A percentile compares a stretch with the other conserved stretches of the same genome.
These are phyloP conservation scores for Zoanthus solanderi DNA, from an alignment of 92 coral and sea anemone species.

Conservation along the genomic window DNA sequence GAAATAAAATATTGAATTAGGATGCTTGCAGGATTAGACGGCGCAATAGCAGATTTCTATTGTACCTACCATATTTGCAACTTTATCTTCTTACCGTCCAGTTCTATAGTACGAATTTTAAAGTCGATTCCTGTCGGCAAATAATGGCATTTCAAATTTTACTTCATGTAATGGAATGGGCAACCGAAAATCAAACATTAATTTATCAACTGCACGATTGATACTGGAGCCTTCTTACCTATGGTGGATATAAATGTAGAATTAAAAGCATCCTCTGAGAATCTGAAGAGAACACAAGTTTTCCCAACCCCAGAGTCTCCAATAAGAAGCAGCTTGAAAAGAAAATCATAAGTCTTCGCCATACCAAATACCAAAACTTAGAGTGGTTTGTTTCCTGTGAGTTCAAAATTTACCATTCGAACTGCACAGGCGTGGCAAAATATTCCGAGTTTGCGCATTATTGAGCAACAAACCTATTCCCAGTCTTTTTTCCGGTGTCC, in stretches of 20 bases:
- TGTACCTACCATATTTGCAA: constrained; percentile 93
- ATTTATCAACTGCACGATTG: constrained; percentile 11
- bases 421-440: constrained; percentile 96
- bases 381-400: constrained; percentile 30
- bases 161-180: constrained; percentile 8
- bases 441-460: constrained; percentile 69
- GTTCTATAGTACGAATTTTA: constrained; percentile 94
- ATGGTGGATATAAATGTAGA: constrained; percentile 98
- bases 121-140: constrained; percentile 92
- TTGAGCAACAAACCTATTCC: not conserved
- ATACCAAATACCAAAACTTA: constrained; percentile 54
- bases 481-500: constrained; percentile 15
- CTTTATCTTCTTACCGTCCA: constrained; percentile 98
- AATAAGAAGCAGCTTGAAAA: constrained; percentile 93
- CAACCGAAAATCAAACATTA: constrained; percentile 21
- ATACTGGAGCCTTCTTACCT: constrained; percentile 70
- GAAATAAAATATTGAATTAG: constrained; percentile 5
- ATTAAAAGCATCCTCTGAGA: constrained; percentile 99
- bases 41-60: not conserved
- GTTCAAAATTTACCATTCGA: constrained; percentile 55
- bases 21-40: not conserved
- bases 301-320: constrained; percentile 99
- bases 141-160: constrained; percentile 34
- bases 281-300: constrained; percentile 93
- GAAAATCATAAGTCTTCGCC: constrained; percentile 99